These are phyloP conservation scores for Calyptommatus sinebrachiatus DNA, from an alignment of 2,113 vertebrate species.

Conservation along the genomic window DNA sequence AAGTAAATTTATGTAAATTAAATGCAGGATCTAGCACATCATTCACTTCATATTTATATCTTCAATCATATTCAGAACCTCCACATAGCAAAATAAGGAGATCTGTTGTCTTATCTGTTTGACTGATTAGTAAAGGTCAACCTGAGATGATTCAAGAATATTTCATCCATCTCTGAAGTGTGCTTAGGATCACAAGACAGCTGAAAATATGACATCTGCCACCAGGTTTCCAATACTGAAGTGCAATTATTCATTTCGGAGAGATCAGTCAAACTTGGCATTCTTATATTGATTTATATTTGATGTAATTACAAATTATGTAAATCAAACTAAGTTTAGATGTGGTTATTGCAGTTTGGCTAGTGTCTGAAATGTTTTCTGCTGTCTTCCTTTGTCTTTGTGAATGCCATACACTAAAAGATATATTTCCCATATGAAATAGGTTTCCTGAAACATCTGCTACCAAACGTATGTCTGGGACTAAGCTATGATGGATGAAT, in stretches of 20 bases:
- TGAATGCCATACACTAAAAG: conserved; percentile 51
- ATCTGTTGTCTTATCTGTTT: background rate
- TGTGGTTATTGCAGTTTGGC: conserved; percentile 22
- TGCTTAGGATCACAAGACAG: conserved; percentile 22
- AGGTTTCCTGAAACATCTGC: conserved; percentile 72
- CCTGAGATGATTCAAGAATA: background rate
- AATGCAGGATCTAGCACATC: background rate
- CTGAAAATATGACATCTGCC: conserved; percentile 34
- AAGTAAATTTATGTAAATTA: background rate
- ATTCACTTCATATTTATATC: background rate
- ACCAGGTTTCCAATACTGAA: conserved; percentile 16
- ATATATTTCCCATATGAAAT: conserved; percentile 65
- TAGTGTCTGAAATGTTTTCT: conserved; percentile 54
- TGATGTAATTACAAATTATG: conserved; percentile 48
- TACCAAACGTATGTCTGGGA: conserved; percentile 74
- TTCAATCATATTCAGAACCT: background rate
- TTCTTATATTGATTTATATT: conserved; percentile 37
- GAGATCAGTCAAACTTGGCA: conserved; percentile 29
- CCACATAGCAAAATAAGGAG: background rate
- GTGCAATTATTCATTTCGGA: conserved; percentile 22
- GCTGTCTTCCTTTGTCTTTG: conserved; percentile 59
- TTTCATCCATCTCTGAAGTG: background rate
- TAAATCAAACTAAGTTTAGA: conserved; percentile 36
- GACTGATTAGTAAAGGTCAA: background rate
- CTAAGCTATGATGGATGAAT: conserved; percentile 74